Base-by-base conservation (phyloP, 2,888 invertebrate species). In the Lomographa bimaculata region DNA sequence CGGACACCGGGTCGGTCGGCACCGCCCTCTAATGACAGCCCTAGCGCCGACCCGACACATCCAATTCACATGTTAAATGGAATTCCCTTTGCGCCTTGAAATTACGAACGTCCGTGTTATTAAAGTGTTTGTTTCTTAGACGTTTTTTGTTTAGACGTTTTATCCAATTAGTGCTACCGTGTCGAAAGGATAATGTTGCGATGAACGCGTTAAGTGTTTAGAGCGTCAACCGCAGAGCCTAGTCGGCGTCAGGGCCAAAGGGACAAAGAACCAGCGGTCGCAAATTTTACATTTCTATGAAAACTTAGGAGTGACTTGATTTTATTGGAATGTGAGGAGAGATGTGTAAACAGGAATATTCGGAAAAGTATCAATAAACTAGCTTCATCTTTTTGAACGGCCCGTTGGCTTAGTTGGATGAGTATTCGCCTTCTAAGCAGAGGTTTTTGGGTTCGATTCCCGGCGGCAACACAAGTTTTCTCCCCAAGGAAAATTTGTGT, bases 141-240 rank as follows among this genome's bases (percentile, higher is more conserved):
- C 64, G 67, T 80, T 85, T 83, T 82, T 83, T 77, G 71, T 80
- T 70, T 73, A 76, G 69, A 79, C 64, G 70, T 81, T 84, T 84
- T 71, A 79, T 80, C 89, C 89, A 87, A 89, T 89, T 89, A 89
- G 89, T 80, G 86, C 89, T 89, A 87, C 89, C 87, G 89, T 89
- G 89, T 89, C 87, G 87, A 89, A 89, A 87, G 85, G 84, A 85
- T 89, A 87, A 89, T 89, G 77, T 61, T 73, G 74, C 75, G 79
- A 82, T 82, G 79, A 76, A 80, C 71, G 70, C 64, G 76, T 80
- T 71, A 81, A 83, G 63, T 71, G 73, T 75, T 85, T 81, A 85
- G 77, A 79, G 79, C 58, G 75, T 80, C 79, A 79, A 80, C 81
- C 84, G 74, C 77, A 73, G 80, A 66, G 70, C 75, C 78, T 78